Conservation (phyloP, 2,797 vertebrate species). For the Margarornis squamiger region DNA sequence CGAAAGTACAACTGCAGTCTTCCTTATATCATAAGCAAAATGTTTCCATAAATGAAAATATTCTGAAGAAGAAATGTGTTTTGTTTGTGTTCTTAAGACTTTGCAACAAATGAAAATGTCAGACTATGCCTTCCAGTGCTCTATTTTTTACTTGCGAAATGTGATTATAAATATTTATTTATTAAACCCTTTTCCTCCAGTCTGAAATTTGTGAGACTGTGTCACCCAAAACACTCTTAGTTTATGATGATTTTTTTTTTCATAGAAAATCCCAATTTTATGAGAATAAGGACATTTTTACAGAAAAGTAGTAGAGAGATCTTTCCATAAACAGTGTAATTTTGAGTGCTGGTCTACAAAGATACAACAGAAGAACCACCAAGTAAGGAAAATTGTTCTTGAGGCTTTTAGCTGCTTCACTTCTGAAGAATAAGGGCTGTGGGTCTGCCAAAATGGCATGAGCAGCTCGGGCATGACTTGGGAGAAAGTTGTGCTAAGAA, state of each 20-base stretch:
- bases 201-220: neutral
- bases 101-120: neutral
- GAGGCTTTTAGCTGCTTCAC: neutral
- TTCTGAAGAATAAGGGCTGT: neutral
- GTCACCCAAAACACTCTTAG: neutral
- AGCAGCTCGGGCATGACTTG: neutral
- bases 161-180: neutral
- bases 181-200: neutral
- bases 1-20: neutral
- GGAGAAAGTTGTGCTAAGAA: neutral
- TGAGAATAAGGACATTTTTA: neutral
- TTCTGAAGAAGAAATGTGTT: neutral
- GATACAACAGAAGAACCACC: neutral
- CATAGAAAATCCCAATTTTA: neutral
- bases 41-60: neutral
- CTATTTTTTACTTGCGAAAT: neutral
- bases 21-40: neutral
- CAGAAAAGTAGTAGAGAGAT: neutral
- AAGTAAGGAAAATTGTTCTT: neutral
- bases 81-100: neutral
- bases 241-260: neutral
- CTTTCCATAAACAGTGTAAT: neutral
- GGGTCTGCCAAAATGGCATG: neutral
- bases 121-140: neutral
- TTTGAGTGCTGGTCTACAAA: neutral